phyloP scores from a whole-genome alignment of 2,113 vertebrate genomes.

The Kryptolebias marmoratus region DNA sequence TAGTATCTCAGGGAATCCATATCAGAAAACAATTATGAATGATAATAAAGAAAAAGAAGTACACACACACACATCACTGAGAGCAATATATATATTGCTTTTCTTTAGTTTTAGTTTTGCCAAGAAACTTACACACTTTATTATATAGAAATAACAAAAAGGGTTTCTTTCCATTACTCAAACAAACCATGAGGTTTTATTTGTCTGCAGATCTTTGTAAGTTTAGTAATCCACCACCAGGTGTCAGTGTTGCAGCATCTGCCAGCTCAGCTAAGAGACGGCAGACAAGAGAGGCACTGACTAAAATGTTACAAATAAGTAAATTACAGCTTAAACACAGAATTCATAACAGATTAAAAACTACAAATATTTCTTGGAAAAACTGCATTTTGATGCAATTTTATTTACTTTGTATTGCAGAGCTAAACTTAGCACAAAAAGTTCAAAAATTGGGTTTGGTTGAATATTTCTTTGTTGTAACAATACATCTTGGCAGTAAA shows the following conservation, averaged over 20 bases:
- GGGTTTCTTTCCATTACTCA: not conserved
- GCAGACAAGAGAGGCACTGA: not conserved
- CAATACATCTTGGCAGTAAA: no score
- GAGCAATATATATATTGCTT: no score
- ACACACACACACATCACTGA: no score
- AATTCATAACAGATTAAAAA: not conserved
- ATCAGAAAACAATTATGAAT: no score
- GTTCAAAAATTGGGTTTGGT: no score
- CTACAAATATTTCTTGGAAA: not conserved
- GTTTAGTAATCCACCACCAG: slow-evolving; percentile 15
- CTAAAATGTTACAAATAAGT: not conserved
- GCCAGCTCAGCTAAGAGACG: not conserved
- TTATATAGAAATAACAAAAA: not conserved
- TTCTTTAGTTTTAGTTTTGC: not conserved
- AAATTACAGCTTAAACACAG: not conserved
- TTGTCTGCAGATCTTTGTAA: slow-evolving; percentile 1
- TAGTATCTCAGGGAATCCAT: no score
- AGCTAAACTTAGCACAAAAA: no score
- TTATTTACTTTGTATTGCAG: no score
- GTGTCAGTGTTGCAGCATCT: slow-evolving; percentile 51
- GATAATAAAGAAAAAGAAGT: no score
- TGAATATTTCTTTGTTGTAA: no score
- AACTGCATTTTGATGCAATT: not conserved
- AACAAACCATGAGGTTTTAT: not conserved
- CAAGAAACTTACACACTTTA: not conserved